Conservation (phyloP, 2,888 invertebrate species). For the Drosophila anomalata region DNA sequence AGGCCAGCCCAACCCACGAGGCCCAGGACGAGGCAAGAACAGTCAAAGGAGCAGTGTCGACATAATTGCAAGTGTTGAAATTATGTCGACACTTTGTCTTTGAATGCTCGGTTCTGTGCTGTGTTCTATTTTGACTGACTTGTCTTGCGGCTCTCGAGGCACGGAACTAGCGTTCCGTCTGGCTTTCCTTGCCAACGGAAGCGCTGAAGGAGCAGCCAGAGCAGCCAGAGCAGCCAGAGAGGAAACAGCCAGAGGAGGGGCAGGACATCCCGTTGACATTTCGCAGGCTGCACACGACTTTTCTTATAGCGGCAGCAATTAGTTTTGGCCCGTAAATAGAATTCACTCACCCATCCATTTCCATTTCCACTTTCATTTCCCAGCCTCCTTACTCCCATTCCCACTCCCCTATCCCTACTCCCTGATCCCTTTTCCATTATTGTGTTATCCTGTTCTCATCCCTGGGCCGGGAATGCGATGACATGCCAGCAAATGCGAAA, state of each 20-base stretch:
- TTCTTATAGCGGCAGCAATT: constrained; percentile 63
- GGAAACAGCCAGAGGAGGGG: constrained; percentile 1
- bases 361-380: not conserved
- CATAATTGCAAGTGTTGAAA: constrained; percentile 69
- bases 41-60: not conserved
- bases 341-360: constrained; percentile 3
- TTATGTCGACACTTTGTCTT: constrained; percentile 46
- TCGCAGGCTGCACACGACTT: constrained; percentile 70
- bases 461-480: constrained; percentile 58
- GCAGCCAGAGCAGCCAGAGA: not conserved
- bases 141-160: constrained; percentile 56
- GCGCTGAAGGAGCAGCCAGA: constrained; percentile 4
- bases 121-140: constrained; percentile 14
- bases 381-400: not conserved
- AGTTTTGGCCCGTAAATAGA: constrained; percentile 59
- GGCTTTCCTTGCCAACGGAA: constrained; percentile 56
- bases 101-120: constrained; percentile 9
- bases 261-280: constrained; percentile 74
- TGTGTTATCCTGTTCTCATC: too few species aligned
- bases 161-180: constrained; percentile 22
- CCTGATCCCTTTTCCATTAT: not conserved
- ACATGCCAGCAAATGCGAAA: constrained; percentile 66
- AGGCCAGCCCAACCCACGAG: not conserved
- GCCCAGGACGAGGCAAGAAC: not conserved
- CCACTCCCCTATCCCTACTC: not conserved